Percentiles rank a stretch among this genome's conserved stretches.
Conservation (phyloP, 2,797 vertebrate genomes). For the Atherinosoma microstoma region DNA sequence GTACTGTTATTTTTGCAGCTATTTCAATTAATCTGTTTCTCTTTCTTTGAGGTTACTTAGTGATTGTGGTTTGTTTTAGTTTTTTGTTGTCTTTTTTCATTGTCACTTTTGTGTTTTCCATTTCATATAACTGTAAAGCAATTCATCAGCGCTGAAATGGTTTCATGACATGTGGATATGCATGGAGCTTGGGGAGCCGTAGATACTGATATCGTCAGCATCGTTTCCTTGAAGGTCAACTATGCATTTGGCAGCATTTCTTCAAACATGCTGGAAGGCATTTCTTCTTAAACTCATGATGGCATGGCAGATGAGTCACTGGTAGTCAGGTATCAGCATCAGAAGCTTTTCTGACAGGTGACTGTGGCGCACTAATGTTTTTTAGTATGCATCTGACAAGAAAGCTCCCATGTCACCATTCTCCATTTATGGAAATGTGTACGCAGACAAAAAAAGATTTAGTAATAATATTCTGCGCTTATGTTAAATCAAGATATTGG, state of each 20-base stretch:
- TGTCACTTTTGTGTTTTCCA: conserved; percentile 72
- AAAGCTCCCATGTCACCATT: conserved; percentile 23
- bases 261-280: conserved; percentile 66
- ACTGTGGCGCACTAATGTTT: conserved; percentile 45
- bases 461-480: conserved; percentile 31
- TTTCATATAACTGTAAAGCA: conserved; percentile 72
- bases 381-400: conserved; percentile 36
- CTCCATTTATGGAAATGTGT: conserved; percentile 35
- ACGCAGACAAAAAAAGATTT: conserved; percentile 28
- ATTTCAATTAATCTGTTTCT: conserved; percentile 58
- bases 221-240: conserved; percentile 78
- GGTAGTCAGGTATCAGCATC: conserved; percentile 69
- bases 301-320: conserved; percentile 74
- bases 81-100: conserved; percentile 51
- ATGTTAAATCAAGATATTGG: conserved; percentile 41
- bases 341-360: conserved; percentile 56
- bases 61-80: conserved; percentile 36
- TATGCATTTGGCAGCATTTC: conserved; percentile 64
- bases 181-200: conserved; percentile 62
- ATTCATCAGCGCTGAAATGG: conserved; percentile 69
- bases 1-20: conserved; percentile 53
- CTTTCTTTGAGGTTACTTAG: conserved; percentile 65
- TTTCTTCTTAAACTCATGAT: conserved; percentile 64
- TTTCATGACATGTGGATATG: conserved; percentile 67
- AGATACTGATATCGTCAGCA: conserved; percentile 65